Evolutionary conservation across 1,140 invertebrate species (phyloP).

Genomic region (Bombus superbus): DNA sequence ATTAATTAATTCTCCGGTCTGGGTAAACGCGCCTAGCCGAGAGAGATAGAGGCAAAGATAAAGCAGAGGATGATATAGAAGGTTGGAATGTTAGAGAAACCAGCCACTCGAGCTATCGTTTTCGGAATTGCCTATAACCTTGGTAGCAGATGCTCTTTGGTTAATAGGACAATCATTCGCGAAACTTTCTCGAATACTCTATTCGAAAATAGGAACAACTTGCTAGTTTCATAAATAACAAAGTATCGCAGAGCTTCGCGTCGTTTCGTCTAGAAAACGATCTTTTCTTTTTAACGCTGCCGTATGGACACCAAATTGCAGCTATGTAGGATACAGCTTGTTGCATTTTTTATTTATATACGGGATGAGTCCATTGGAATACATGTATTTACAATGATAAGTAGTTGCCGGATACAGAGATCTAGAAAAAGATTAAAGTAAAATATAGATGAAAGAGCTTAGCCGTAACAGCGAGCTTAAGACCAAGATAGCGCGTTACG

Average conservation of each 20-base stretch:
- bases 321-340: too few species aligned
- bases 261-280: background rate
- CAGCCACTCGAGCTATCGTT: conserved; percentile 33
- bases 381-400: too few species aligned
- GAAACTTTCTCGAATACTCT: conserved; percentile 22
- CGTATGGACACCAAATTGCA: too few species aligned
- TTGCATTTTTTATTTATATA: background rate
- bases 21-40: background rate
- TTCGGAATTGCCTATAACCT: conserved; percentile 34
- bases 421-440: too few species aligned
- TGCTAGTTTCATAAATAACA: background rate
- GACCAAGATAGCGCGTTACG: too few species aligned
- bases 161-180: conserved; percentile 7
- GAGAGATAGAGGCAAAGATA: background rate
- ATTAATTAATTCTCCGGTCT: conserved; percentile 54
- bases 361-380: background rate
- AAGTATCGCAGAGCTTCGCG: background rate
- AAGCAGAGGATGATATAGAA: conserved; percentile 10
- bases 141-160: conserved; percentile 48
- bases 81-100: conserved; percentile 1
- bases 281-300: too few species aligned
- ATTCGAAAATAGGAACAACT: background rate
- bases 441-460: too few species aligned
- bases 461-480: too few species aligned
- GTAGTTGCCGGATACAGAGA: too few species aligned